These are phyloP conservation scores for Echinops telfairi DNA, from an alignment of 2,113 vertebrate species.

Conservation along the genomic window DNA sequence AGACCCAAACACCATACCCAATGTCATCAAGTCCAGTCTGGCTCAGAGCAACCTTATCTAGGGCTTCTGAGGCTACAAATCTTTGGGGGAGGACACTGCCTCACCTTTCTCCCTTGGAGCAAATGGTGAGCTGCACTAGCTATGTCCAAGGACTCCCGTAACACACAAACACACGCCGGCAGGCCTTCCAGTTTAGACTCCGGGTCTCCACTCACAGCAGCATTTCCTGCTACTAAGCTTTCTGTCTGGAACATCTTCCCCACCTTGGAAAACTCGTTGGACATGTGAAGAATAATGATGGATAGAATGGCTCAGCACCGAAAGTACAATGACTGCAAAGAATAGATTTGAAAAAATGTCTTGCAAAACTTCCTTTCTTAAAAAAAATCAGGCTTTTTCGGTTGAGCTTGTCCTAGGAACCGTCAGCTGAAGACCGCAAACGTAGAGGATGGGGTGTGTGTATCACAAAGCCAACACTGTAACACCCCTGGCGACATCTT, in stretches of 20 bases:
- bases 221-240: neutral
- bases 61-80: no score
- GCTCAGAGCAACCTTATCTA: no score
- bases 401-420: constrained; percentile 8
- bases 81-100: no score
- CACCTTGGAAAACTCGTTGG: neutral
- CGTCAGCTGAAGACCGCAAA: neutral
- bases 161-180: neutral
- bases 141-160: neutral
- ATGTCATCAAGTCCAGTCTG: no score
- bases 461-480: neutral
- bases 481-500: no score
- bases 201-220: neutral
- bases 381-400: constrained; percentile 30
- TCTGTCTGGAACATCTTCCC: constrained; percentile 4
- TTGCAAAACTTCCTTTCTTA: neutral
- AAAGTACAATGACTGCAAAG: neutral
- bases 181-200: neutral
- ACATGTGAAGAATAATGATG: neutral
- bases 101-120: no score
- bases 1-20: no score
- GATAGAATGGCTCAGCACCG: neutral
- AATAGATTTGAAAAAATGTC: neutral
- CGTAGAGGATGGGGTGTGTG: neutral
- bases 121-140: no score